Percentiles rank a stretch among this genome's conserved stretches.
These are phyloP conservation scores for Crypturellus tataupa DNA, from an alignment of 2,797 vertebrate species.

Conservation along the genomic window DNA sequence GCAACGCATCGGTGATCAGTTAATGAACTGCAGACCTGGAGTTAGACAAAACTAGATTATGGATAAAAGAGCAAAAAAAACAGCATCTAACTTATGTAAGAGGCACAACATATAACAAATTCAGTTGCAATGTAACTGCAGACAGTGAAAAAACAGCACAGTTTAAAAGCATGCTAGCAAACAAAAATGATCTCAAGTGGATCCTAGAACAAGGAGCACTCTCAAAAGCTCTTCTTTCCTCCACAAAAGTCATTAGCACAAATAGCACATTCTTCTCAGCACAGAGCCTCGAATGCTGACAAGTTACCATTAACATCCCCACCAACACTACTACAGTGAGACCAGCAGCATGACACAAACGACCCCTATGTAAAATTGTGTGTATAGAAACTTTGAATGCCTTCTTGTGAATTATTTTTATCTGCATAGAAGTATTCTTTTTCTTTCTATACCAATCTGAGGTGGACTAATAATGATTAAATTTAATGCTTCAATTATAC, in stretches of 20 bases:
- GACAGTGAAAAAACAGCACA: background rate
- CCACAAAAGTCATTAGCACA: background rate
- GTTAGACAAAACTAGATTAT: background rate
- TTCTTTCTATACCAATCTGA: background rate
- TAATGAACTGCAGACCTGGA: background rate
- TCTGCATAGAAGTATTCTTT: background rate
- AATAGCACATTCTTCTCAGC: background rate
- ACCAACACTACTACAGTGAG: background rate
- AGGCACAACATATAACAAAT: background rate
- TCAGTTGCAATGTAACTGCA: too few relatives aligned
- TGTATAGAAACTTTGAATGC: background rate
- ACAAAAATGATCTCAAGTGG: background rate
- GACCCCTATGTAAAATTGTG: background rate
- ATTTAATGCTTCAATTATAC: background rate
- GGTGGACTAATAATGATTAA: background rate
- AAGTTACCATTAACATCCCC: background rate
- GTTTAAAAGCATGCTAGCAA: background rate
- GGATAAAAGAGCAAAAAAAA: background rate
- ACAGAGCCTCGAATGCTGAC: background rate
- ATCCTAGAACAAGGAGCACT: background rate
- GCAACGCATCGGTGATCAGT: background rate
- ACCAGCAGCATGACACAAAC: background rate
- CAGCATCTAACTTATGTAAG: background rate
- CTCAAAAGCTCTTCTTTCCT: background rate
- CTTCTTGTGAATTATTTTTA: background rate